Conservation (phyloP, 2,797 vertebrate species). For the Pampus argenteus region DNA sequence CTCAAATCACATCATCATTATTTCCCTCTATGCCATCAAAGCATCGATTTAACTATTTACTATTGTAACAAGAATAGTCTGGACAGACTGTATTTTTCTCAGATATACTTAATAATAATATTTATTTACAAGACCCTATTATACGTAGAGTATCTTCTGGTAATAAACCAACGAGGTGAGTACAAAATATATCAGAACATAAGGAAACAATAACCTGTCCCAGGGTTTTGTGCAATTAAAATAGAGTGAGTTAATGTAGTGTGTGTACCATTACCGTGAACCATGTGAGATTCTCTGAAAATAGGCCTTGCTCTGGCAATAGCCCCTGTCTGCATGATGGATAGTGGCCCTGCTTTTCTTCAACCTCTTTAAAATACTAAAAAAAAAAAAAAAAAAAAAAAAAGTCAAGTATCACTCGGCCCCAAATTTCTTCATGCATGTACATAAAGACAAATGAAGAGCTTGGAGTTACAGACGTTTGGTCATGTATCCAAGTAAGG, state of each 20-base stretch:
- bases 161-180: not conserved
- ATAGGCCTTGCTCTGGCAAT: conserved; percentile 62
- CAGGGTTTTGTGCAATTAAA: conserved; percentile 18
- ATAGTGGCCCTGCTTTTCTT: conserved; percentile 64
- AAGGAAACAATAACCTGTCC: conserved; percentile 8
- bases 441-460: conserved; percentile 42
- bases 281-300: conserved; percentile 59
- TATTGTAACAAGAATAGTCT: too few relatives aligned
- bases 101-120: not conserved
- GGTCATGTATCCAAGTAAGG: not conserved
- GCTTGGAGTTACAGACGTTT: conserved; percentile 13
- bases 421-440: conserved; percentile 23
- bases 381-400: conserved; percentile 36
- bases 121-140: not conserved
- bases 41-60: too few relatives aligned
- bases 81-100: too few relatives aligned
- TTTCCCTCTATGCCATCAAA: not conserved
- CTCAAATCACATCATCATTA: not conserved
- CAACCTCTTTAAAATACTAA: conserved; percentile 63
- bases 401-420: conserved; percentile 62
- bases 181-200: conserved; percentile 1
- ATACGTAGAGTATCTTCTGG: conserved; percentile 4
- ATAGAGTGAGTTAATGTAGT: conserved; percentile 38
- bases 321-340: conserved; percentile 73
- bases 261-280: conserved; percentile 33